Evolutionary conservation across 2,113 vertebrate species (phyloP).

Genomic region (Danio rerio): DNA sequence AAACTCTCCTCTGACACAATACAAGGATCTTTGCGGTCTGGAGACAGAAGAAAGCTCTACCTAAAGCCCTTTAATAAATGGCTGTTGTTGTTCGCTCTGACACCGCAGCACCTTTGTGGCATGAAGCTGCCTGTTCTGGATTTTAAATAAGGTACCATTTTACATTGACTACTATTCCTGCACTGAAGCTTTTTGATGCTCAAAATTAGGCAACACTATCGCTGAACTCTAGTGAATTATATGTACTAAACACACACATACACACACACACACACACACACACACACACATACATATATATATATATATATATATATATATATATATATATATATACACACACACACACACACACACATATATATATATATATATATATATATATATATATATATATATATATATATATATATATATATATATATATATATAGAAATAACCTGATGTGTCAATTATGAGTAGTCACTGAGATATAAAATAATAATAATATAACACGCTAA

Average conservation of each 20-base stretch:
- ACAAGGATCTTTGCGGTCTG: conserved; percentile 25
- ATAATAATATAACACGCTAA: neutral
- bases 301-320: no score
- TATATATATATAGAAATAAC: no score
- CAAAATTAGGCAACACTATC: neutral
- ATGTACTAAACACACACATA: no score
- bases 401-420: no score
- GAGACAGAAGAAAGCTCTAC: neutral
- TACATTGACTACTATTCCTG: neutral
- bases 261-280: no score
- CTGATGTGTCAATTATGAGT: neutral
- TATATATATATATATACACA: no score
- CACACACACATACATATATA: no score
- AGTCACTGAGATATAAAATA: neutral
- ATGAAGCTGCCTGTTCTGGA: conserved; percentile 15
- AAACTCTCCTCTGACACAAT: neutral
- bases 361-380: no score
- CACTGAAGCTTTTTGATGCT: neutral
- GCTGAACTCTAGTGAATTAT: neutral
- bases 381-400: no score
- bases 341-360: no score
- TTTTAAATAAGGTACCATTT: conserved; percentile 1
- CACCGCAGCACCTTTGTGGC: conserved; percentile 1
- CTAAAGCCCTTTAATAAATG: conserved; percentile 44
- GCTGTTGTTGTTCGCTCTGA: conserved; percentile 23